phyloP scores from a whole-genome alignment of 2,888 invertebrate genomes.

The Microplitis deprimator region DNA sequence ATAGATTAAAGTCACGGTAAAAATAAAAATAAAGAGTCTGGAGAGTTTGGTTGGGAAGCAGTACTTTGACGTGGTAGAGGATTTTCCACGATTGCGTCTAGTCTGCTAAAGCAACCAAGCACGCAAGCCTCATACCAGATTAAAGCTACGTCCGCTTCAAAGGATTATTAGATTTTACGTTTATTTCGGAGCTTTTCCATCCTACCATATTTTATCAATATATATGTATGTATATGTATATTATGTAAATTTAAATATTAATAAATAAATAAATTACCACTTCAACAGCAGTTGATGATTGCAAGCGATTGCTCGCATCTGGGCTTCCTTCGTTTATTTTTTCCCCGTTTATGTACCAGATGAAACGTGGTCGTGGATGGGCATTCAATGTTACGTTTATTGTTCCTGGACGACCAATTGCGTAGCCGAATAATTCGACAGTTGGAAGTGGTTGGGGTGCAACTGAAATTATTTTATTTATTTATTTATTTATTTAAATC shows the following conservation, averaged over 20 bases:
- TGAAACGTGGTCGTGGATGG: slow-evolving; percentile 80
- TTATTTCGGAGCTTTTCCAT: slow-evolving; percentile 42
- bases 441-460: slow-evolving; percentile 75
- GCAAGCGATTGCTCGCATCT: slow-evolving; percentile 72
- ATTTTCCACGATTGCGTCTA: slow-evolving; percentile 19
- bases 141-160: slow-evolving; percentile 38
- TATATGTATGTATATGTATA: background rate
- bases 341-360: slow-evolving; percentile 79
- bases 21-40: slow-evolving; percentile 16
- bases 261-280: slow-evolving; percentile 66
- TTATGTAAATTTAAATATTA: background rate
- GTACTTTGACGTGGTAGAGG: slow-evolving; percentile 15
- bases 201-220: background rate
- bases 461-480: slow-evolving; percentile 72
- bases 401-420: slow-evolving; percentile 80
- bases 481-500: background rate
- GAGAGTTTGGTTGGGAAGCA: background rate
- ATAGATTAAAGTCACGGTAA: slow-evolving; percentile 20
- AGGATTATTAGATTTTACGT: slow-evolving; percentile 56
- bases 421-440: slow-evolving; percentile 82
- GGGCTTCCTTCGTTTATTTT: slow-evolving; percentile 73
- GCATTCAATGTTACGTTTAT: slow-evolving; percentile 82
- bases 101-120: slow-evolving; percentile 20
- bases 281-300: slow-evolving; percentile 72
- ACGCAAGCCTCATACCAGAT: slow-evolving; percentile 17